Conservation (phyloP, 1,140 invertebrate species). For the Pseudomyrmex pallidus region DNA sequence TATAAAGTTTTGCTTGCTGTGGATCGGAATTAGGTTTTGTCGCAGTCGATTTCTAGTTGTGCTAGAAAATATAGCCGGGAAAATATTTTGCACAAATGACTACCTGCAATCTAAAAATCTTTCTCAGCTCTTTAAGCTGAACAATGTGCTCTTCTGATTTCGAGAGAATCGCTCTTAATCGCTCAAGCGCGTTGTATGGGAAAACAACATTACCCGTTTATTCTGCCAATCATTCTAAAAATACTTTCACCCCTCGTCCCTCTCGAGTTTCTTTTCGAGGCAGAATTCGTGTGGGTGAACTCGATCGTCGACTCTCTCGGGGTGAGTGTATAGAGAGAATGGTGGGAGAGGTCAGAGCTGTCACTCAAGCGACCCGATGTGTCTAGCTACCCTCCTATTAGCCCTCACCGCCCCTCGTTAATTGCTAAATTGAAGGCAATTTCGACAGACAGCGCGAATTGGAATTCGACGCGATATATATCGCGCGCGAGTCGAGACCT, state of each 20-base stretch:
- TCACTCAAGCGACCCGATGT: constrained; percentile 82
- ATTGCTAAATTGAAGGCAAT: constrained; percentile 85
- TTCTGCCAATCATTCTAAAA: constrained; percentile 58
- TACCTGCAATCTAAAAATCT: too few species aligned
- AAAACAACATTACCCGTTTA: constrained; percentile 47
- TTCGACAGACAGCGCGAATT: constrained; percentile 77
- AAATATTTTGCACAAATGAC: too few species aligned
- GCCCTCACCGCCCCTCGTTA: constrained; percentile 80
- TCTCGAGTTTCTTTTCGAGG: neutral
- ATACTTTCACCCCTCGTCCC: constrained; percentile 13
- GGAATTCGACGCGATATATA: constrained; percentile 79
- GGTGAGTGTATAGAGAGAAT: constrained; percentile 69
- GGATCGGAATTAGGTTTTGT: too few species aligned
- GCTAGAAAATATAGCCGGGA: too few species aligned
- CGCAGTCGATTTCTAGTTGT: too few species aligned
- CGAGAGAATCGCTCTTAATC: constrained; percentile 7
- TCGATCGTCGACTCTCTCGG: constrained; percentile 70
- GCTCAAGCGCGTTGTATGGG: constrained; percentile 37
- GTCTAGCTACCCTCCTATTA: constrained; percentile 85
- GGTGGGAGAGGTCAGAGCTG: constrained; percentile 84
- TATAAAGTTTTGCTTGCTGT: too few species aligned
- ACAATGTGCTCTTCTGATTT: constrained; percentile 2
- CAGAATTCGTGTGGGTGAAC: constrained; percentile 66
- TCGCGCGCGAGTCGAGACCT: constrained; percentile 65
- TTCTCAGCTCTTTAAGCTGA: too few species aligned